Evolutionary conservation across 2,113 vertebrate species (phyloP).

Genomic region (Quiscalus mexicanus): DNA sequence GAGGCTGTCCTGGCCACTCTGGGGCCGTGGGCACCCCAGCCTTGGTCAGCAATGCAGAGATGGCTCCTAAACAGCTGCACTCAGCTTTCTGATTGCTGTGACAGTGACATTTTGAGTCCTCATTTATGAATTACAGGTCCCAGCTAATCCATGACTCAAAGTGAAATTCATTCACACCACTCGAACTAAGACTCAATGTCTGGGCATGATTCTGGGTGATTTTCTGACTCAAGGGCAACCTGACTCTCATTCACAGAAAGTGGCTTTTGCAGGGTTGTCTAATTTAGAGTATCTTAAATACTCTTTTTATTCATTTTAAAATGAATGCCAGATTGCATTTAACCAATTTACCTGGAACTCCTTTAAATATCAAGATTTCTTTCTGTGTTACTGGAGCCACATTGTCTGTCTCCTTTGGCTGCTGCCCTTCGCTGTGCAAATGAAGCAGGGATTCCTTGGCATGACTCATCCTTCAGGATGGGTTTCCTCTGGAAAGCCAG

Average conservation of each 20-base stretch:
- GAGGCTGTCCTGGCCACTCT: not conserved
- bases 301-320: no score
- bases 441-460: not conserved
- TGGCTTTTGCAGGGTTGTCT: no score
- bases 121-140: not conserved
- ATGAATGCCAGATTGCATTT: not conserved
- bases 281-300: no score
- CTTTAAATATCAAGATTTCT: not conserved
- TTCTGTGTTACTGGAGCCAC: not conserved
- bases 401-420: not conserved
- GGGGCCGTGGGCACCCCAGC: accelerated
- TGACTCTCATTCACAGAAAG: no score
- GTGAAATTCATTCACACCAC: no score
- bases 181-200: no score
- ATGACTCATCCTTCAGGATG: not conserved
- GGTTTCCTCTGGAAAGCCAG: not conserved
- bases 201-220: no score
- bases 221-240: no score
- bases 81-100: not conserved
- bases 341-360: not conserved
- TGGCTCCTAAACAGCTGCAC: not conserved
- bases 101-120: not conserved
- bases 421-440: not conserved
- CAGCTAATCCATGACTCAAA: no score
- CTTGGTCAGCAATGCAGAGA: not conserved